These are phyloP conservation scores for Listronotus oregonensis DNA, from an alignment of 1,140 invertebrate genomes.

Conservation along the genomic window DNA sequence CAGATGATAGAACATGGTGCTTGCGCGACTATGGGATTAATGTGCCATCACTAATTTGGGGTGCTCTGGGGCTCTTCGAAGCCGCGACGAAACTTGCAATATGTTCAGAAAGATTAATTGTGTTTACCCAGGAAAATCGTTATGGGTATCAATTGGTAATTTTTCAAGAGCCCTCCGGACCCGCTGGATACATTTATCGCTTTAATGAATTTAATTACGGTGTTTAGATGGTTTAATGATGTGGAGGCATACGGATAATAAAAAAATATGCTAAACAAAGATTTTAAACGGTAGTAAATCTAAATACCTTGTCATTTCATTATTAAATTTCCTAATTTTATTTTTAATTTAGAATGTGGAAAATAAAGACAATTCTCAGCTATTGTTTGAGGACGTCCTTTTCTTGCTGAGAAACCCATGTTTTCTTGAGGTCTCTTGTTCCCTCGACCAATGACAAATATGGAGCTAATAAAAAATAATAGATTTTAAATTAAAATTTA, in stretches of 20 bases:
- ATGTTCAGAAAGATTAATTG: conserved; percentile 52
- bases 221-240: conserved; percentile 11
- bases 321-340: no score
- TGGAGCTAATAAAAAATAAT: no score
- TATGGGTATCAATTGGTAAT: conserved; percentile 46
- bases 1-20: conserved; percentile 54
- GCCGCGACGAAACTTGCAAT: conserved; percentile 47
- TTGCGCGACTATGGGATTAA: conserved; percentile 54
- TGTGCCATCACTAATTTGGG: conserved; percentile 56
- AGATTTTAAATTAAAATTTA: no score
- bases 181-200: conserved; percentile 32
- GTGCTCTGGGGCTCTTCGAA: conserved; percentile 39
- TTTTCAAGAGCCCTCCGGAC: conserved; percentile 38
- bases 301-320: no score
- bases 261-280: conserved; percentile 2
- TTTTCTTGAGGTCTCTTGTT: no score
- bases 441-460: no score
- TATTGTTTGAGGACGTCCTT: no score
- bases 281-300: no score
- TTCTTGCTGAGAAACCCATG: no score
- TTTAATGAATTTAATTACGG: conserved; percentile 29
- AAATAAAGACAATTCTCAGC: no score
- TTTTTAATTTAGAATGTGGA: no score
- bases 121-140: conserved; percentile 48
- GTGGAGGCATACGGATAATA: neutral